Conservation (phyloP, 2,888 invertebrate species). For the Drosophila mercatorum region DNA sequence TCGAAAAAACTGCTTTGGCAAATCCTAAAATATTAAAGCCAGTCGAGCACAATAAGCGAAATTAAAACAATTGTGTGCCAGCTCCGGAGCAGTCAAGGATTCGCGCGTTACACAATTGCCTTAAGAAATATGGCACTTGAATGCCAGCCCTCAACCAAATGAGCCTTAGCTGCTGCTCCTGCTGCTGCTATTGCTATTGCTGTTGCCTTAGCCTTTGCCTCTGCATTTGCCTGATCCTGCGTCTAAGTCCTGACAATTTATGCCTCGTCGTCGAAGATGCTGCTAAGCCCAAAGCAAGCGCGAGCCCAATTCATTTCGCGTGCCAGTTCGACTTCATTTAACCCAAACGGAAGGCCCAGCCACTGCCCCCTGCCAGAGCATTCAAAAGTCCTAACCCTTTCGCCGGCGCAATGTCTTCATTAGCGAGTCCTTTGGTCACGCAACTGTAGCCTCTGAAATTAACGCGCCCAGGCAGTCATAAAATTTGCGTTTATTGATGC, state of each 20-base stretch:
- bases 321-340: slow-evolving; percentile 83
- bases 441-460: slow-evolving; percentile 74
- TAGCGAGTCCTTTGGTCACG: slow-evolving; percentile 77
- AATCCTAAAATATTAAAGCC: slow-evolving; percentile 79
- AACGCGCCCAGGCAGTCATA: slow-evolving; percentile 69
- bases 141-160: slow-evolving; percentile 64
- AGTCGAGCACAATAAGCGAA: slow-evolving; percentile 74
- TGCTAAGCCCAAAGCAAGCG: slow-evolving; percentile 71
- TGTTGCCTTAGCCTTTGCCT: slow-evolving; percentile 10
- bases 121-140: slow-evolving; percentile 74
- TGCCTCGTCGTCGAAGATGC: slow-evolving; percentile 71
- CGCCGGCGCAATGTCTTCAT: slow-evolving; percentile 67
- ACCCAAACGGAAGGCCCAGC: slow-evolving; percentile 50
- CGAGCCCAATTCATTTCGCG: slow-evolving; percentile 73
- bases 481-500: slow-evolving; percentile 81
- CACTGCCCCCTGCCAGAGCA: slow-evolving; percentile 4
- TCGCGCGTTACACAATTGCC: slow-evolving; percentile 44
- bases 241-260: slow-evolving; percentile 64
- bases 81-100: slow-evolving; percentile 21
- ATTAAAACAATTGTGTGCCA: slow-evolving; percentile 77
- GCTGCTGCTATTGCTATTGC: slow-evolving; percentile 3
- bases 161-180: slow-evolving; percentile 51
- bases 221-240: slow-evolving; percentile 34
- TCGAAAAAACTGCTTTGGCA: slow-evolving; percentile 50
- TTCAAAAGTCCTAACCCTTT: slow-evolving; percentile 56